These are phyloP conservation scores for Stylophora pistillata DNA, from an alignment of 64 coral and sea anemone genomes.

Conservation along the genomic window DNA sequence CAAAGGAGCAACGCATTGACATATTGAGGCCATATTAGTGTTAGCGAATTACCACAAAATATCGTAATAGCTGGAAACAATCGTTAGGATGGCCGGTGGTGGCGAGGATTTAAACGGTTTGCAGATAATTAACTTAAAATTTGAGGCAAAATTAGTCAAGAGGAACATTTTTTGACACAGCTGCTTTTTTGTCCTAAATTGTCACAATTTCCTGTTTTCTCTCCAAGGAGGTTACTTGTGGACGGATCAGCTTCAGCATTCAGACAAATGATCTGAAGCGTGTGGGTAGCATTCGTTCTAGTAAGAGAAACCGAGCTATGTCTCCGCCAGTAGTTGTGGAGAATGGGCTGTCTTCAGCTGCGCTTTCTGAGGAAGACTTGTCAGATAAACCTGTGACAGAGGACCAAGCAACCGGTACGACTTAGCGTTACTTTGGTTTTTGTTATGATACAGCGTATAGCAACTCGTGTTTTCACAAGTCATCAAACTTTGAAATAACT, in stretches of 20 bases:
- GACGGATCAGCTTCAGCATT: conserved; percentile 86
- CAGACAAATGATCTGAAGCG: conserved; percentile 73
- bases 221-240: conserved; percentile 80
- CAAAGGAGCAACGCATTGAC: no score
- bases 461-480: no score
- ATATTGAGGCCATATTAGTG: no score
- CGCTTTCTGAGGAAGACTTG: conserved; percentile 84
- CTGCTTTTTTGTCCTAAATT: not conserved
- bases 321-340: conserved; percentile 61
- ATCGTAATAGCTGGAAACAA: no score
- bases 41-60: no score
- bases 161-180: not conserved
- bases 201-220: conserved; percentile 6
- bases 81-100: no score
- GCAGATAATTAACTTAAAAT: no score
- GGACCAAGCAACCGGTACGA: not conserved
- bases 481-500: no score
- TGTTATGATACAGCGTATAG: not conserved
- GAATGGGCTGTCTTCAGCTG: conserved; percentile 57
- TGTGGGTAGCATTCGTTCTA: conserved; percentile 60
- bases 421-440: not conserved
- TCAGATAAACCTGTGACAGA: conserved; percentile 70
- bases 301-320: conserved; percentile 71
- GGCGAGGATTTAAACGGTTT: no score
- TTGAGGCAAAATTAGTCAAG: not conserved